These are phyloP conservation scores for Amphibalanus amphitrite DNA, from an alignment of 1,140 invertebrate genomes.

Conservation along the genomic window DNA sequence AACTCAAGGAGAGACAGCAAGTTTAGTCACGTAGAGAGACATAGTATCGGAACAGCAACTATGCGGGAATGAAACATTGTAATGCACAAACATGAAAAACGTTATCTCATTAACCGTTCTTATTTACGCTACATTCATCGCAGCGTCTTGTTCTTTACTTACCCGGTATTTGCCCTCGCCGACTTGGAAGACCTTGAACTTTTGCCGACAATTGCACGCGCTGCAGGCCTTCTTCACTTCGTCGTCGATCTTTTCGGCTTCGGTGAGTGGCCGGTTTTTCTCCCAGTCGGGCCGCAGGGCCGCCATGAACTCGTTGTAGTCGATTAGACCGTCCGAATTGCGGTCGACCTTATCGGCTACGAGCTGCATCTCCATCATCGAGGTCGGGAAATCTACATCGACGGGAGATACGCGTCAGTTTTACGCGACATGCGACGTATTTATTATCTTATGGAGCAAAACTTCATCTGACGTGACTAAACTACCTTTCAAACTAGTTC, in stretches of 20 bases:
- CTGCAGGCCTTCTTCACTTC: conserved; percentile 85
- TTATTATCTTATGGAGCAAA: no score
- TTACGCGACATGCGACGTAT: no score
- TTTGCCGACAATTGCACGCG: conserved; percentile 89
- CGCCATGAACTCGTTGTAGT: conserved; percentile 98
- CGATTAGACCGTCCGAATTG: conserved; percentile 82
- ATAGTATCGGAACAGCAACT: no score
- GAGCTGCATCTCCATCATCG: conserved; percentile 89
- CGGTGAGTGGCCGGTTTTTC: conserved; percentile 51
- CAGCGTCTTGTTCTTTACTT: conserved; percentile 23
- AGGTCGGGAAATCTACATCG: conserved; percentile 71
- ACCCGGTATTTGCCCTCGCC: conserved; percentile 97
- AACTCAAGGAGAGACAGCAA: no score
- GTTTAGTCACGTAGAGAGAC: no score
- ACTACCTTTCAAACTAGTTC: no score
- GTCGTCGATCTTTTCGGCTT: conserved; percentile 90
- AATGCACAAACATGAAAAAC: no score
- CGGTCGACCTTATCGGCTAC: conserved; percentile 96
- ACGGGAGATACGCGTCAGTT: no score
- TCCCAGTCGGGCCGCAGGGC: conserved; percentile 91
- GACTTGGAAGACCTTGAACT: conserved; percentile 98
- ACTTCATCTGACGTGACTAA: no score
- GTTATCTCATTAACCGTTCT: no score
- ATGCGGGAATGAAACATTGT: no score
- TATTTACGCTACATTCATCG: no score